phyloP scores from a whole-genome alignment of 2,797 vertebrate genomes.

The Setipinna tenuifilis region DNA sequence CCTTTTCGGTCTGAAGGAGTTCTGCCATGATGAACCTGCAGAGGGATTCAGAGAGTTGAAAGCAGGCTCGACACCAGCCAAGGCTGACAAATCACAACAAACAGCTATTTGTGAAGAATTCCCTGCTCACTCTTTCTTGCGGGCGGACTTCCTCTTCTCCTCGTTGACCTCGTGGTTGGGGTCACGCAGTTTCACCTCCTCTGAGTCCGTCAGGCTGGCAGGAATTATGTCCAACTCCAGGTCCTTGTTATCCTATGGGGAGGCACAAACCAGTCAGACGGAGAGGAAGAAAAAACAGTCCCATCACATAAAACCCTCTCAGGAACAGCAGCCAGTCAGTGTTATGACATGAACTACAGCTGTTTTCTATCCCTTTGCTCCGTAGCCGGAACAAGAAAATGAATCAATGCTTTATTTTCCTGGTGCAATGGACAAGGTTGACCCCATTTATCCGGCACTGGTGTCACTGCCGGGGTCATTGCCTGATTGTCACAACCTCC shows the following conservation, averaged over 20 bases:
- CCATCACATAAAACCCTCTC: neutral
- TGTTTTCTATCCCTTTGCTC: neutral
- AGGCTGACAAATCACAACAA: neutral
- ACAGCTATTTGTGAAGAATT: neutral
- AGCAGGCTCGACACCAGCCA: neutral
- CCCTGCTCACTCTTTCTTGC: slow-evolving; percentile 93
- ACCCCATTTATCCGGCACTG: neutral
- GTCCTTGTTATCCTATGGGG: slow-evolving; percentile 89
- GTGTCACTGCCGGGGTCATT: neutral
- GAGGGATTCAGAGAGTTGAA: neutral
- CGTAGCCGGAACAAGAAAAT: neutral
- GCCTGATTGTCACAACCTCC: neutral
- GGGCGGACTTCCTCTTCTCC: slow-evolving; percentile 95
- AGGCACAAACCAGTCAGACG: neutral
- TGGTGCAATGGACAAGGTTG: slow-evolving; percentile 13
- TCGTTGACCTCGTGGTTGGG: slow-evolving; percentile 94
- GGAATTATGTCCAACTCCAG: slow-evolving; percentile 95
- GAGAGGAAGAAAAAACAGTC: slow-evolving; percentile 25
- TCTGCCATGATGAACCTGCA: slow-evolving; percentile 97
- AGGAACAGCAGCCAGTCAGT: neutral
- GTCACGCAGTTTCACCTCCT: slow-evolving; percentile 93
- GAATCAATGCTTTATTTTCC: neutral
- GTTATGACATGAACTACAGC: neutral
- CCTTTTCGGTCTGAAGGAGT: slow-evolving; percentile 95
- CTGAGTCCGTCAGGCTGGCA: slow-evolving; percentile 90